Conservation (phyloP, 2,113 vertebrate genomes). For the Gambusia affinis region DNA sequence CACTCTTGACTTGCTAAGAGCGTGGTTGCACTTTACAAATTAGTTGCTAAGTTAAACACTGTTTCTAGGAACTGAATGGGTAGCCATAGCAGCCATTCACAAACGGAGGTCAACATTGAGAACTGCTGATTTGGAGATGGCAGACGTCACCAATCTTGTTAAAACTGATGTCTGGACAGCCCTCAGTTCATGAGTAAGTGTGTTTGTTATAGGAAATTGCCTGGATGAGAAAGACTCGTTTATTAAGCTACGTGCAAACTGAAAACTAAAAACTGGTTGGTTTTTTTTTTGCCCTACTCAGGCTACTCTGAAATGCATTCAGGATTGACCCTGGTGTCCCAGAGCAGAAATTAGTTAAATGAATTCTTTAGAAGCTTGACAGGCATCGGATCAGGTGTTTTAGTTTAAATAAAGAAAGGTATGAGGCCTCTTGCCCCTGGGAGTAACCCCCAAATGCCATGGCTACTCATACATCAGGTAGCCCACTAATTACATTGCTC, state of each 20-base stretch:
- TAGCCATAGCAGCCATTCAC: conserved; percentile 58
- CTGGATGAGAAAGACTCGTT: conserved; percentile 30
- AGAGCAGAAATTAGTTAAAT: conserved; percentile 27
- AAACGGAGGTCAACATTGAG: conserved; percentile 59
- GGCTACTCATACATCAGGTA: conserved; percentile 67
- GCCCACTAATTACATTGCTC: conserved; percentile 63
- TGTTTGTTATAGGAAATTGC: conserved; percentile 43
- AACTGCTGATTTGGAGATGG: conserved; percentile 38
- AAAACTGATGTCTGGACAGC: conserved; percentile 49
- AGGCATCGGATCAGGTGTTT: conserved; percentile 69
- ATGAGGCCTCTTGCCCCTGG: conserved; percentile 61
- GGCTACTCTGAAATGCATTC: conserved; percentile 27
- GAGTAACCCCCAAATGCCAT: conserved; percentile 62
- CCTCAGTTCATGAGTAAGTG: conserved; percentile 49
- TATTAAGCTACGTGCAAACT: conserved; percentile 21
- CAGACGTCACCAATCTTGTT: conserved; percentile 28
- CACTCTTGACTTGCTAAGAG: background rate
- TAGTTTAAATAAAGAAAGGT: conserved; percentile 51
- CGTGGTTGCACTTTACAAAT: conserved; percentile 27
- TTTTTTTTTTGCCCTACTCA: conserved; percentile 3
- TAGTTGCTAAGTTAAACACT: conserved; percentile 28
- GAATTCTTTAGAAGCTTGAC: conserved; percentile 46
- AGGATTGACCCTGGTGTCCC: conserved; percentile 12
- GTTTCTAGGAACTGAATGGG: conserved; percentile 37
- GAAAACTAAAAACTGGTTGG: conserved; percentile 20